Percentiles rank a stretch among this genome's conserved stretches.
phyloP scores from a whole-genome alignment of 2,113 vertebrate genomes.

The Anguilla japonica region DNA sequence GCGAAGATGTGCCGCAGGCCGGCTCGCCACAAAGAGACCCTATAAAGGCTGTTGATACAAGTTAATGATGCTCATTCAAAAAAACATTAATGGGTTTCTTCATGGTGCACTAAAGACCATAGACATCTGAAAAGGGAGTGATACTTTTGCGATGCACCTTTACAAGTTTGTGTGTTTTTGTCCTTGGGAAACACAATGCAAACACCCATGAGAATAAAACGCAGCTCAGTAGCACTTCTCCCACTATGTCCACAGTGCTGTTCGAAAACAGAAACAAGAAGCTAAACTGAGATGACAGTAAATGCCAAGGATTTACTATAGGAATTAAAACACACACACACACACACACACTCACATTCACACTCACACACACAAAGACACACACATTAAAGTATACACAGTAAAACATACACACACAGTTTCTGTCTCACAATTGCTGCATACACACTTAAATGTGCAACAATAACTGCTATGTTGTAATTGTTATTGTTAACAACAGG shows the following conservation, averaged over 20 bases:
- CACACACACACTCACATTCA: slow-evolving; percentile 27
- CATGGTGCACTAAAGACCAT: slow-evolving; percentile 92
- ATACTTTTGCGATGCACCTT: slow-evolving; percentile 55
- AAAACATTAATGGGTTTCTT: slow-evolving; percentile 98
- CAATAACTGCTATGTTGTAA: too few relatives aligned
- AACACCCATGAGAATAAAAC: slow-evolving; percentile 36
- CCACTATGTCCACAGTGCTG: background rate
- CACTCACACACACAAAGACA: slow-evolving; percentile 19
- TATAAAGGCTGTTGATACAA: slow-evolving; percentile 97
- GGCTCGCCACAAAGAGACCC: slow-evolving; percentile 92
- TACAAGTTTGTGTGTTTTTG: slow-evolving; percentile 64
- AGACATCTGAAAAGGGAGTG: slow-evolving; percentile 73
- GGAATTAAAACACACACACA: background rate
- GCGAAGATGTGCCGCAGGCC: slow-evolving; percentile 94
- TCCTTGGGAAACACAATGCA: slow-evolving; percentile 36
- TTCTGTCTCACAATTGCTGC: too few relatives aligned
- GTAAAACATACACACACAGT: background rate
- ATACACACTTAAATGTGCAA: background rate
- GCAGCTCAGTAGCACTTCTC: background rate
- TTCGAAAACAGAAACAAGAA: background rate
- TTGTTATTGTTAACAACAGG: too few relatives aligned
- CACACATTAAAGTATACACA: slow-evolving; percentile 16
- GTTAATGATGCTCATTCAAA: slow-evolving; percentile 97
- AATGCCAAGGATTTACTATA: background rate
- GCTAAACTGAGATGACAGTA: background rate